These are phyloP conservation scores for Aricia agestis DNA, from an alignment of 1,140 invertebrate genomes.

Conservation along the genomic window DNA sequence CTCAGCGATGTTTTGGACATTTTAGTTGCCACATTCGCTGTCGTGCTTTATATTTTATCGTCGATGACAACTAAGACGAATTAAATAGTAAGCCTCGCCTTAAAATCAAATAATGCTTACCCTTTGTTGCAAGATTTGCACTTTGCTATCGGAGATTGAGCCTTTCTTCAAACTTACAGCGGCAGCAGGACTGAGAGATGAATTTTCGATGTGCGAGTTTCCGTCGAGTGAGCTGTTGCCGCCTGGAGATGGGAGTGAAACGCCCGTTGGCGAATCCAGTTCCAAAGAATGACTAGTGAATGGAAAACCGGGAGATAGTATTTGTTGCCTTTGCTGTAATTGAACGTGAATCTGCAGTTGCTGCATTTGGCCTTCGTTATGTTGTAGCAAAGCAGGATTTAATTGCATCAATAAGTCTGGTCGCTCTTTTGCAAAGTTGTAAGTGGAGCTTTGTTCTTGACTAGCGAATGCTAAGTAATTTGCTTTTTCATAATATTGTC, in stretches of 20 bases:
- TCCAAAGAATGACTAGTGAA: conserved; percentile 82
- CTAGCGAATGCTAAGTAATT: conserved; percentile 73
- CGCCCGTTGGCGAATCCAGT: conserved; percentile 85
- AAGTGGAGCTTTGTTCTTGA: conserved; percentile 71
- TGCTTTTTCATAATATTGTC: conserved; percentile 76
- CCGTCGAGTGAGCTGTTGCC: conserved; percentile 83
- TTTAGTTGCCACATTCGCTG: conserved; percentile 40
- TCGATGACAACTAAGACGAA: conserved; percentile 52
- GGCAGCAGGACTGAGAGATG: conserved; percentile 79
- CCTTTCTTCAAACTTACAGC: conserved; percentile 79
- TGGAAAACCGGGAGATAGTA: conserved; percentile 82
- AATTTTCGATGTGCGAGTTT: conserved; percentile 76
- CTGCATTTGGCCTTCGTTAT: conserved; percentile 78
- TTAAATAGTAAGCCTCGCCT: conserved; percentile 71
- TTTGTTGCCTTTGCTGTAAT: conserved; percentile 79
- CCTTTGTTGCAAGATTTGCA: conserved; percentile 89
- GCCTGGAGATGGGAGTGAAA: conserved; percentile 86
- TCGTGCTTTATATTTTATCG: conserved; percentile 35
- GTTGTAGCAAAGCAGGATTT: conserved; percentile 64
- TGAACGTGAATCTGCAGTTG: conserved; percentile 84
- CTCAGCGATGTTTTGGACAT: conserved; percentile 65
- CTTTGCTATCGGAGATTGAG: conserved; percentile 80
- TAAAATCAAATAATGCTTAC: conserved; percentile 83
- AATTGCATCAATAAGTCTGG: conserved; percentile 70
- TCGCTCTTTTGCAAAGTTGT: conserved; percentile 65